A percentile compares a stretch with the other conserved stretches of the same genome.
Conservation (phyloP, 2,797 vertebrate genomes). For the Eulemur coronatus region DNA sequence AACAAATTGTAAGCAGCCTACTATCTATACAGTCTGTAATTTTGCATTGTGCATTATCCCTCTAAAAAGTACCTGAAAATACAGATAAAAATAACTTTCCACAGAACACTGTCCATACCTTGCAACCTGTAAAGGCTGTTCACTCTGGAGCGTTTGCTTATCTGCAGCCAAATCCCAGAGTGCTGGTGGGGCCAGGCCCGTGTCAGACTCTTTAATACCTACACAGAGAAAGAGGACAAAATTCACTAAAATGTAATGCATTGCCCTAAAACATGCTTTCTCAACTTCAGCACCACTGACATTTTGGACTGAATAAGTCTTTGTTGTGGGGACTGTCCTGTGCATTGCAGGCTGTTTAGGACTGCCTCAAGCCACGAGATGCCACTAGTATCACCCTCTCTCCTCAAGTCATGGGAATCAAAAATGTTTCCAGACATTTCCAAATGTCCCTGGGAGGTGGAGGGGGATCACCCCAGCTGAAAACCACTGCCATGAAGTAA, state of each 20-base stretch:
- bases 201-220: conserved; percentile 99
- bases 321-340: neutral
- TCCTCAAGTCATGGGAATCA: neutral
- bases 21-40: neutral
- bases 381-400: neutral
- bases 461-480: neutral
- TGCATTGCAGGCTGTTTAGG: neutral
- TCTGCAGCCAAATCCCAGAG: conserved; percentile 99
- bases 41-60: neutral
- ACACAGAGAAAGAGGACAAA: neutral
- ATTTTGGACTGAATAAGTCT: neutral
- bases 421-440: neutral
- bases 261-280: neutral
- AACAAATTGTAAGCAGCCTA: neutral
- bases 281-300: neutral
- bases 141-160: conserved; percentile 98
- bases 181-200: conserved; percentile 97
- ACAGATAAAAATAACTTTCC: neutral
- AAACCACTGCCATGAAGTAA: neutral
- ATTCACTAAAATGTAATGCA: neutral
- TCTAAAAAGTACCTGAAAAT: neutral
- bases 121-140: conserved; percentile 97
- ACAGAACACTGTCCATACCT: conserved; percentile 86
- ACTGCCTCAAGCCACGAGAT: neutral
- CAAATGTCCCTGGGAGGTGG: neutral